Percentiles rank a stretch among this genome's conserved stretches.
Evolutionary conservation across 2,888 invertebrate species (phyloP).

Genomic region (Erebia aethiops): DNA sequence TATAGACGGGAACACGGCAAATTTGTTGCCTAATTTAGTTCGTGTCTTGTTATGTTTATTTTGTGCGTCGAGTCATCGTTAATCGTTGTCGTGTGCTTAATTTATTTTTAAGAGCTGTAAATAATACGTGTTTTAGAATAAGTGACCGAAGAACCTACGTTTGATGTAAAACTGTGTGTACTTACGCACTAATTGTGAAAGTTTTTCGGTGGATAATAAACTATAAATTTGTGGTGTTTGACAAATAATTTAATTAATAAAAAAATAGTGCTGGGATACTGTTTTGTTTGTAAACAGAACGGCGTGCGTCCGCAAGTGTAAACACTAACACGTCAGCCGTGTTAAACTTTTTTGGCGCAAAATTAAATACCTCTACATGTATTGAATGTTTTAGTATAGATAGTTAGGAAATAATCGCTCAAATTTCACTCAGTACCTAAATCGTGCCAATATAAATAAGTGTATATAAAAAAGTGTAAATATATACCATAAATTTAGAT

Average conservation of each 20-base stretch:
- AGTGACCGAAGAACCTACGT: constrained; percentile 30
- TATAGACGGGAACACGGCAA: constrained; percentile 83
- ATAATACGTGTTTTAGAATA: constrained; percentile 35
- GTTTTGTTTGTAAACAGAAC: constrained; percentile 77
- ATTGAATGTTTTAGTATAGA: neutral
- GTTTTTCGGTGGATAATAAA: constrained; percentile 5
- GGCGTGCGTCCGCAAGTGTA: constrained; percentile 62
- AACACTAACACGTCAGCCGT: constrained; percentile 42
- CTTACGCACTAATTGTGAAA: neutral
- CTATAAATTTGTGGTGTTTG: constrained; percentile 35
- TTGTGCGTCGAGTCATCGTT: constrained; percentile 81
- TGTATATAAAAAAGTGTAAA: constrained; percentile 34
- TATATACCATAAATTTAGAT: constrained; percentile 10
- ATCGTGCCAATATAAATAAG: constrained; percentile 46
- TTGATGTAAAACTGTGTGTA: constrained; percentile 6
- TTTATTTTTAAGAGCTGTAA: constrained; percentile 43
- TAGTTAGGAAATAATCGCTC: constrained; percentile 41
- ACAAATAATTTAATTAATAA: constrained; percentile 31
- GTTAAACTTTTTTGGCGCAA: constrained; percentile 35
- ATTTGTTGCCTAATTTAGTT: constrained; percentile 83
- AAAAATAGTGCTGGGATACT: constrained; percentile 52
- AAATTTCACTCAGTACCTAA: constrained; percentile 44
- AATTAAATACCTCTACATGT: constrained; percentile 4
- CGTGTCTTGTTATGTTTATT: constrained; percentile 82
- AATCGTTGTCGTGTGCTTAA: constrained; percentile 68